Conservation (phyloP, 2,888 invertebrate genomes). For the Cosmopolites sordidus region DNA sequence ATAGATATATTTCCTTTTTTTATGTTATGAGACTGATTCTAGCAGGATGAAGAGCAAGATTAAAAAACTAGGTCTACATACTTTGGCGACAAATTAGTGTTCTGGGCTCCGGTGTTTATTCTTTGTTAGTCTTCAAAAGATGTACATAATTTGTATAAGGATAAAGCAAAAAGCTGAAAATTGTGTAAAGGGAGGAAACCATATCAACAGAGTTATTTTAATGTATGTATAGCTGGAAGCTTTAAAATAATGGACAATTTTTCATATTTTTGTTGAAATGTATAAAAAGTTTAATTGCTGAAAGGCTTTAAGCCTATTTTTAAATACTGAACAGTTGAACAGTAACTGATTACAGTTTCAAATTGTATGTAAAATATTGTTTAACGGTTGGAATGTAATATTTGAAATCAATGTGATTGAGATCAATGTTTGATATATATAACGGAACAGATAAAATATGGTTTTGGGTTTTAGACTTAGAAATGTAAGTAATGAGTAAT, state of each 20-base stretch:
- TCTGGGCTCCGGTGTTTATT: constrained; percentile 32
- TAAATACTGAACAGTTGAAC: background rate
- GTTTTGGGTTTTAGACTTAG: constrained; percentile 40
- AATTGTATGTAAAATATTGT: too few species aligned
- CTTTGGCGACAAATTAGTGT: constrained; percentile 25
- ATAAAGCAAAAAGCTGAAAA: too few species aligned
- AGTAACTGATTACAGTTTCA: too few species aligned
- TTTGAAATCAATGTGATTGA: constrained; percentile 37
- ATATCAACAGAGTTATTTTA: background rate
- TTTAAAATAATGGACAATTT: background rate
- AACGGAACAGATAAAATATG: too few species aligned
- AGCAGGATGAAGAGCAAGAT: background rate
- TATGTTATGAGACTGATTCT: constrained; percentile 37
- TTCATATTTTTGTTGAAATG: background rate
- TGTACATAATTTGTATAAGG: constrained; percentile 39
- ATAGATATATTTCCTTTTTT: constrained; percentile 41
- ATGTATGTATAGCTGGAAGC: background rate
- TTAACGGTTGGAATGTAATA: too few species aligned
- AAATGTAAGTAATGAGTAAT: constrained; percentile 37
- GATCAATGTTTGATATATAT: constrained; percentile 28
- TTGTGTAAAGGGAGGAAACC: too few species aligned
- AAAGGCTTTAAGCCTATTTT: constrained; percentile 42
- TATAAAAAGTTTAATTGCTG: constrained; percentile 33
- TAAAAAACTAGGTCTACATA: constrained; percentile 32
- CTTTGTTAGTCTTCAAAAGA: constrained; percentile 42